Conservation (phyloP, 1,140 invertebrate species). For the Pristionchus pacificus region DNA sequence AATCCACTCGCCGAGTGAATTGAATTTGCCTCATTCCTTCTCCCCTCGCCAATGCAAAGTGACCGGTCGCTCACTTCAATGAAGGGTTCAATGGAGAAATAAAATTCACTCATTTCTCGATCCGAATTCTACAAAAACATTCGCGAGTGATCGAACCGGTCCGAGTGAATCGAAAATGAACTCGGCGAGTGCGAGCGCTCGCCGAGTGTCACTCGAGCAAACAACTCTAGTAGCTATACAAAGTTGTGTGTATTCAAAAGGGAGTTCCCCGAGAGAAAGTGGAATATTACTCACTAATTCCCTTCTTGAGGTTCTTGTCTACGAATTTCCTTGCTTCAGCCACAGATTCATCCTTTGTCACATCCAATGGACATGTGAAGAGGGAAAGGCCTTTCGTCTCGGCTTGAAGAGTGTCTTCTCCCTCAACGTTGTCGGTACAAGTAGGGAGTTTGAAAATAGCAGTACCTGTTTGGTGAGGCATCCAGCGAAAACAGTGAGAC, state of each 20-base stretch:
- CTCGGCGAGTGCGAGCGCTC: too few species aligned
- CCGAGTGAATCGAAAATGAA: neutral
- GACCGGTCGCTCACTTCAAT: too few species aligned
- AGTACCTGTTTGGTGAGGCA: slow-evolving; percentile 38
- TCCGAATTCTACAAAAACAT: too few species aligned
- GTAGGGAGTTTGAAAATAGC: neutral
- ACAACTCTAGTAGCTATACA: too few species aligned
- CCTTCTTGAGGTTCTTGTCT: slow-evolving; percentile 7
- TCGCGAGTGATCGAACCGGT: neutral
- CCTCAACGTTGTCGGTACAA: slow-evolving; percentile 3
- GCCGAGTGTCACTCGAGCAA: too few species aligned
- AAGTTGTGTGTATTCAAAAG: too few species aligned
- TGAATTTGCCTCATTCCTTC: too few species aligned
- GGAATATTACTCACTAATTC: neutral
- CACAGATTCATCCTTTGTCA: slow-evolving; percentile 38
- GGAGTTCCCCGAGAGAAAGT: too few species aligned
- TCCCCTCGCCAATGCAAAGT: too few species aligned
- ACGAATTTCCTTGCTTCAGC: slow-evolving; percentile 30
- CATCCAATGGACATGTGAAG: slow-evolving; percentile 30
- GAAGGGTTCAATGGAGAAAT: too few species aligned
- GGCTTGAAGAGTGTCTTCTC: slow-evolving; percentile 18
- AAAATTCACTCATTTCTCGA: too few species aligned
- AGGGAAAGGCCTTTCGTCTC: slow-evolving; percentile 16
- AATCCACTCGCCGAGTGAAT: too few species aligned
- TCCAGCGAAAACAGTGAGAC: slow-evolving; percentile 37